These are phyloP conservation scores for Montipora capitata DNA, from an alignment of 92 coral and sea anemone species.

Conservation along the genomic window DNA sequence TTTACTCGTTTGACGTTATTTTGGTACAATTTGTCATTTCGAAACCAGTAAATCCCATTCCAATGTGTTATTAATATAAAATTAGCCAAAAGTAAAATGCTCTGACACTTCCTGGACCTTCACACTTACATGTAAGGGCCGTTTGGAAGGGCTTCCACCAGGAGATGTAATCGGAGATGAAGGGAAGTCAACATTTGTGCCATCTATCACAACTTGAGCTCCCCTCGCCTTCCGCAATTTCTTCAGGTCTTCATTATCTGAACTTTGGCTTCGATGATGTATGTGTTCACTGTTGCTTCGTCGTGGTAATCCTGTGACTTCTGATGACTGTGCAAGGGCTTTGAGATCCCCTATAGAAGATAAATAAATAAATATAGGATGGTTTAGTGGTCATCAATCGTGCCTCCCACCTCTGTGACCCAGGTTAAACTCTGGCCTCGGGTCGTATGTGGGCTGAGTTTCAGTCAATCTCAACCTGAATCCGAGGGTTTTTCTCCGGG, in stretches of 20 bases:
- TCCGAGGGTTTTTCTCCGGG: too few relatives aligned
- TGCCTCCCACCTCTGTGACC: too few relatives aligned
- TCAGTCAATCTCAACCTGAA: too few relatives aligned
- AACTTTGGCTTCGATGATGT: slow-evolving; percentile 73
- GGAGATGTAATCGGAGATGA: slow-evolving; percentile 88
- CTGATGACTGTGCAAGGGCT: slow-evolving; percentile 52
- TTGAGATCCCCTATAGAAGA: slow-evolving; percentile 78
- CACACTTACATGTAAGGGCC: background rate
- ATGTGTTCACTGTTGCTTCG: slow-evolving; percentile 58
- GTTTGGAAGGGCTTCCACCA: slow-evolving; percentile 55
- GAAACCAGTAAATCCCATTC: too few relatives aligned
- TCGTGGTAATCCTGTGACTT: slow-evolving; percentile 40
- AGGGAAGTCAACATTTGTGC: slow-evolving; percentile 80
- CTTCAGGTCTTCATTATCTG: slow-evolving; percentile 80
- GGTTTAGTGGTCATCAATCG: too few relatives aligned
- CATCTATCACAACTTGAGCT: slow-evolving; percentile 85
- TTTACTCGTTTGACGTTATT: too few relatives aligned
- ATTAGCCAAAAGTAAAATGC: background rate
- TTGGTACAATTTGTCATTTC: too few relatives aligned
- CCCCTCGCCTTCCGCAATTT: slow-evolving; percentile 85
- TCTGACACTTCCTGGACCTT: background rate
- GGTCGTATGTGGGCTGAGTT: too few relatives aligned
- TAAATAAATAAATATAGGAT: too few relatives aligned
- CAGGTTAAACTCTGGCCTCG: too few relatives aligned
- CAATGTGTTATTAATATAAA: too few relatives aligned